phyloP scores from a whole-genome alignment of 2,113 vertebrate species.

The Salvelinus alpinus region DNA sequence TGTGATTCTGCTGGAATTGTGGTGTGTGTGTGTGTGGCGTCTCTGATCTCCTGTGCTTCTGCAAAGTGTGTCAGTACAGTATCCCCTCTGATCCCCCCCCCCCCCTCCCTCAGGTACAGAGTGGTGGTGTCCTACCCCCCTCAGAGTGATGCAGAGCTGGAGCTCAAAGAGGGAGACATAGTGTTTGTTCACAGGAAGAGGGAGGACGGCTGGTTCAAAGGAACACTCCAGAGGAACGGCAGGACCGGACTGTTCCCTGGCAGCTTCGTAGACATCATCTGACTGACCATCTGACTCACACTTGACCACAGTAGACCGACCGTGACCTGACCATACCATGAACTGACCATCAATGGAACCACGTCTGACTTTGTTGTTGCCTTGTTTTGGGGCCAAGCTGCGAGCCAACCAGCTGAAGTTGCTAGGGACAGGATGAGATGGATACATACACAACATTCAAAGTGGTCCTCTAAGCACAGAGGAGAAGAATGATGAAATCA shows the following conservation, averaged over 20 bases:
- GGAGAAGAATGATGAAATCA: neutral
- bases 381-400: neutral
- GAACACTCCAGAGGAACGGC: constrained; percentile 94
- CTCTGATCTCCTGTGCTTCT: too few species aligned
- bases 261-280: constrained; percentile 96
- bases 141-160: constrained; percentile 97
- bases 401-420: neutral
- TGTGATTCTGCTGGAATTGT: too few species aligned
- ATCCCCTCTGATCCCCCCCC: neutral
- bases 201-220: constrained; percentile 99
- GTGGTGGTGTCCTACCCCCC: constrained; percentile 97
- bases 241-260: constrained; percentile 96
- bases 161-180: constrained; percentile 98
- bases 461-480: constrained; percentile 5
- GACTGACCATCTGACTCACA: constrained; percentile 5
- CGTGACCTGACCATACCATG: neutral
- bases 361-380: neutral
- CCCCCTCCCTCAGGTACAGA: constrained; percentile 80
- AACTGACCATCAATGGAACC: neutral
- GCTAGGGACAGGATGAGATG: neutral
- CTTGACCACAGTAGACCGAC: constrained; percentile 1
- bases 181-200: constrained; percentile 97
- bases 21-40: too few species aligned
- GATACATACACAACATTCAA: neutral
- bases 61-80: neutral